Evolutionary conservation across 2,797 vertebrate species (phyloP).

Genomic region (Peromyscus melanophrys): DNA sequence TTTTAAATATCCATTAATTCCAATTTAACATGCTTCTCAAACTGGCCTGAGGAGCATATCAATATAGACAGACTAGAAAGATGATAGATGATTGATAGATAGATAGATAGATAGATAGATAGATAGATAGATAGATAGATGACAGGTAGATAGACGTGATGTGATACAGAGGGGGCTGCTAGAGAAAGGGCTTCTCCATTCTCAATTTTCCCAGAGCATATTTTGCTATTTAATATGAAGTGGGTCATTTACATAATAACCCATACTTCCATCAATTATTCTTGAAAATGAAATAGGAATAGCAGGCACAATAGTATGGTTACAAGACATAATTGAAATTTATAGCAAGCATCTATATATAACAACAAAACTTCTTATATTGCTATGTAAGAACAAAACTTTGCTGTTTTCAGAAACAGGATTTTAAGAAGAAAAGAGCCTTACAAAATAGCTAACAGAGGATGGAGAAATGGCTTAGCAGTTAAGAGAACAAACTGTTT

Average conservation of each 20-base stretch:
- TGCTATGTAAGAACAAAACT: background rate
- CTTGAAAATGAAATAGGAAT: conserved; percentile 71
- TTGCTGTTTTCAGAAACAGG: conserved; percentile 62
- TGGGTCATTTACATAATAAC: conserved; percentile 74
- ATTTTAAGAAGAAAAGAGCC: conserved; percentile 73
- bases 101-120: background rate
- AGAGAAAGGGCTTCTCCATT: background rate
- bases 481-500: background rate
- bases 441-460: background rate
- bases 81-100: background rate
- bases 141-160: background rate
- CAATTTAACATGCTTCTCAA: background rate
- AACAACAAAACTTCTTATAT: conserved; percentile 60
- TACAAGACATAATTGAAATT: conserved; percentile 75
- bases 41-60: background rate
- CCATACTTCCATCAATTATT: conserved; percentile 64
- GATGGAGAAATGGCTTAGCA: background rate
- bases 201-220: conserved; percentile 67
- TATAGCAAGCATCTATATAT: conserved; percentile 69
- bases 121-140: background rate
- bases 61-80: background rate
- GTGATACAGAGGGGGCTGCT: background rate
- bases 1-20: conserved; percentile 53
- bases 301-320: conserved; percentile 67
- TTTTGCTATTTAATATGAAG: conserved; percentile 76